Evolutionary conservation across 2,888 invertebrate species (phyloP).

Genomic region (Cyclophora albipunctata): DNA sequence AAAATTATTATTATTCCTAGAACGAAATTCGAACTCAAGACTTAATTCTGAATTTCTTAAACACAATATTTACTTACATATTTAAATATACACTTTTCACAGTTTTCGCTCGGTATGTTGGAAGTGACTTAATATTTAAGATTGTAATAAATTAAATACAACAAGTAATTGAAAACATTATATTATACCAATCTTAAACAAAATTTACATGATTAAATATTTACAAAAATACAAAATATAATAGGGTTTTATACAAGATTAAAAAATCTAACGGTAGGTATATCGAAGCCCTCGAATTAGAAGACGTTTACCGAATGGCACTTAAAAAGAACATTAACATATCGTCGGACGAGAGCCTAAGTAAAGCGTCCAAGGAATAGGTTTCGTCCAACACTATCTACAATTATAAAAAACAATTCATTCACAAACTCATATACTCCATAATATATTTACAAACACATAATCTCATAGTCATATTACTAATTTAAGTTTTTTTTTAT

Average conservation of each 20-base stretch:
- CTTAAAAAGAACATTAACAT: slow-evolving; percentile 27
- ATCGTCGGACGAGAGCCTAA: slow-evolving; percentile 28
- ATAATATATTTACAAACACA: background rate
- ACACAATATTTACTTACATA: too few species aligned
- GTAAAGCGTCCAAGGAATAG: slow-evolving; percentile 28
- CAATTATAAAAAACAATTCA: slow-evolving; percentile 4
- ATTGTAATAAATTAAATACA: background rate
- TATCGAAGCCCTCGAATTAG: slow-evolving; percentile 16
- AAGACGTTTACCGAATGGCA: slow-evolving; percentile 44
- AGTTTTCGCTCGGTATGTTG: too few species aligned
- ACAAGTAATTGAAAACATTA: slow-evolving; percentile 1
- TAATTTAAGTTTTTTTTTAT: background rate
- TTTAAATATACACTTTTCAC: too few species aligned
- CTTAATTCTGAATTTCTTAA: too few species aligned
- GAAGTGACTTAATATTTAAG: too few species aligned
- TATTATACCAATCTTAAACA: background rate
- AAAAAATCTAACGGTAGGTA: slow-evolving; percentile 15
- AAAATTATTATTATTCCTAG: too few species aligned
- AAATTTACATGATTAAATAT: slow-evolving; percentile 8
- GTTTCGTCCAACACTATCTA: slow-evolving; percentile 17
- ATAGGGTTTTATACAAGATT: slow-evolving; percentile 39
- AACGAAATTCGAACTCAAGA: too few species aligned
- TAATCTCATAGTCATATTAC: background rate
- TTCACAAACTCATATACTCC: background rate
- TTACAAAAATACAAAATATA: slow-evolving; percentile 27